These are phyloP conservation scores for Phocoena phocoena DNA, from an alignment of 2,113 vertebrate species.

Conservation along the genomic window DNA sequence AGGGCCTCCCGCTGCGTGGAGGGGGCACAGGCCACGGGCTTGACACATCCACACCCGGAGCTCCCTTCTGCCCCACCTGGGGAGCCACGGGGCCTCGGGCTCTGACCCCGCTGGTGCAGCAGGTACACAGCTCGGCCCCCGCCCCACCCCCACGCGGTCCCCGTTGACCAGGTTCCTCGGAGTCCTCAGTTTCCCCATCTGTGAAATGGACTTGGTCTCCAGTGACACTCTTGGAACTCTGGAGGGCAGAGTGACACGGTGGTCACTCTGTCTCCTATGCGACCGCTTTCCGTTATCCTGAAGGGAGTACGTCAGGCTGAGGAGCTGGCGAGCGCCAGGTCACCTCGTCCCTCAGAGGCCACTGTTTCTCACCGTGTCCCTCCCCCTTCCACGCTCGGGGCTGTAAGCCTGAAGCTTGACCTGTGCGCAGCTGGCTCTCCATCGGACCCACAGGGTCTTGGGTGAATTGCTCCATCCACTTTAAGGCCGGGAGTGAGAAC, in stretches of 20 bases:
- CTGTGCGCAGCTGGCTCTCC: not conserved
- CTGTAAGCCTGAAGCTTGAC: not conserved
- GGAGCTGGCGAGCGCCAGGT: fast-evolving
- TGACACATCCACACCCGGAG: not conserved
- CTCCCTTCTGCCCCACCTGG: not conserved
- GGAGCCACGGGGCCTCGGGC: not conserved
- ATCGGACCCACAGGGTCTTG: not conserved
- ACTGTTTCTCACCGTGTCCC: too few relatives aligned
- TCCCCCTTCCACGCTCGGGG: fast-evolving
- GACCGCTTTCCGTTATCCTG: too few relatives aligned
- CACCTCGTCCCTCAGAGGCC: too few relatives aligned
- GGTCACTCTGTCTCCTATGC: not conserved
- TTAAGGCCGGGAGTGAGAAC: not conserved
- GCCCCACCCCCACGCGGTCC: not conserved
- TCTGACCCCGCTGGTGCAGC: not conserved
- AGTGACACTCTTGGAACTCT: not conserved
- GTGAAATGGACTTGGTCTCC: not conserved
- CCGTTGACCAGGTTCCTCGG: not conserved
- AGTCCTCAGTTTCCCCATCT: not conserved
- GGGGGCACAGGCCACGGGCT: too few relatives aligned
- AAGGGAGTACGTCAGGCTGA: not conserved
- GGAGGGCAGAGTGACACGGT: fast-evolving
- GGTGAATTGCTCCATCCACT: too few relatives aligned
- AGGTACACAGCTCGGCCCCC: not conserved
- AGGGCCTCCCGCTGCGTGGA: too few relatives aligned